Conservation (phyloP, 2,797 vertebrate species). For the Halcyon badia region DNA sequence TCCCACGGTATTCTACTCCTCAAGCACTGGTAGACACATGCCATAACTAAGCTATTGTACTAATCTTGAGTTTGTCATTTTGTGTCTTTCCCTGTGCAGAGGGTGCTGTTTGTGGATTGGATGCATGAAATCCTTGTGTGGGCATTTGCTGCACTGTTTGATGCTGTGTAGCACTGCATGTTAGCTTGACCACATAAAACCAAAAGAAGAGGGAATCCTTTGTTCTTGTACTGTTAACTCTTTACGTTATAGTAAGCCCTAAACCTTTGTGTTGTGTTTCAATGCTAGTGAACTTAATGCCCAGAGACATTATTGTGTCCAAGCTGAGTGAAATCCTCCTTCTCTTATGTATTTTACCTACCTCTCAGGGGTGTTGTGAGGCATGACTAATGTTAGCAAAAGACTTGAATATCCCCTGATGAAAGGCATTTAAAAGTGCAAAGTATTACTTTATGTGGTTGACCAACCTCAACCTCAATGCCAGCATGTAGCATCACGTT, state of each 20-base stretch:
- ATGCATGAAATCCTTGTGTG: neutral
- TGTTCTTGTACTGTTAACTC: neutral
- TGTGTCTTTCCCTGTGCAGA: neutral
- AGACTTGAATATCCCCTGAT: constrained; percentile 41
- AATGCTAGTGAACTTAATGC: neutral
- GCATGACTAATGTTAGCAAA: constrained; percentile 48
- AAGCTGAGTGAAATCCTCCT: constrained; percentile 25
- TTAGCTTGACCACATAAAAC: neutral
- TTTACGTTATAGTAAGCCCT: constrained; percentile 27
- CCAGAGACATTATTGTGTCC: neutral
- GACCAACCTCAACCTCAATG: constrained; percentile 31
- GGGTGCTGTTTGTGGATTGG: neutral
- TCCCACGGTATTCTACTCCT: neutral
- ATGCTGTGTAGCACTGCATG: neutral
- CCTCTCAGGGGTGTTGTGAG: constrained; percentile 66
- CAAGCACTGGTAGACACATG: neutral
- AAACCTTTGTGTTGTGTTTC: neutral
- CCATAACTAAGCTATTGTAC: neutral
- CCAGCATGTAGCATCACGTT: constrained; percentile 12
- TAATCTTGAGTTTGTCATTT: neutral
- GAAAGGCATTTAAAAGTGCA: constrained; percentile 30
- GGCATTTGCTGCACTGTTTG: neutral
- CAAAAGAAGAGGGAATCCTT: constrained; percentile 6
- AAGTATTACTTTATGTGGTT: constrained; percentile 34
- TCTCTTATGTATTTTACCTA: constrained; percentile 48